A percentile compares a stretch with the other conserved stretches of the same genome.
Conservation (phyloP, 64 coral and sea anemone species). For the Stichodactyla helianthus region DNA sequence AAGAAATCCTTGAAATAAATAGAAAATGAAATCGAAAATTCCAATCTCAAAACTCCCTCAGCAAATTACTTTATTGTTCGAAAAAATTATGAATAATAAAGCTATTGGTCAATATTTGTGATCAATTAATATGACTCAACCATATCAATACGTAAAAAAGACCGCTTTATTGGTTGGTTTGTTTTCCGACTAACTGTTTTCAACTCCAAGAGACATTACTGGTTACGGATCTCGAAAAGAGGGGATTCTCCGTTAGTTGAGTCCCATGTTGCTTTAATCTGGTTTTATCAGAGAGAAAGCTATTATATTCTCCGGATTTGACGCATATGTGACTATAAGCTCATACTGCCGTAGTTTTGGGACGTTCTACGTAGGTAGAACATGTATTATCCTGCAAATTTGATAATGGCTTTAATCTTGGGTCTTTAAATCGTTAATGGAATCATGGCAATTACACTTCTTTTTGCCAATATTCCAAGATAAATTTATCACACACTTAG, state of each 20-base stretch:
- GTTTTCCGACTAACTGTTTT: neutral
- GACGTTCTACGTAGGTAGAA: neutral
- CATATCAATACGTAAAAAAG: neutral
- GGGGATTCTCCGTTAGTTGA: neutral
- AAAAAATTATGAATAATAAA: neutral
- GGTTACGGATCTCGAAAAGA: neutral
- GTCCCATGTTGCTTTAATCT: neutral
- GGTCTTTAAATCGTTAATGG: neutral
- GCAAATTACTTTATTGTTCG: neutral
- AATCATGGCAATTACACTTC: neutral
- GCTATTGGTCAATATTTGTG: constrained; percentile 7
- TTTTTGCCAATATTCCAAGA: neutral
- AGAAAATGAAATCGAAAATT: neutral
- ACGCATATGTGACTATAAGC: neutral
- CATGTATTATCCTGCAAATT: neutral
- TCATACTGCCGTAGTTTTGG: neutral
- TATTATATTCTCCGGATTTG: neutral
- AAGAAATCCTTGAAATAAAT: neutral
- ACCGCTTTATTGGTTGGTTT: neutral
- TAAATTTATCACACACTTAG: neutral
- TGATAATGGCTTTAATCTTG: neutral
- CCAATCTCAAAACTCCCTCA: neutral
- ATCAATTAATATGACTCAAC: neutral
- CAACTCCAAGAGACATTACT: neutral
- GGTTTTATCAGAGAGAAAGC: neutral